These are phyloP conservation scores for Harpagoxenus sublaevis DNA, from an alignment of 2,888 invertebrate species.

Conservation along the genomic window DNA sequence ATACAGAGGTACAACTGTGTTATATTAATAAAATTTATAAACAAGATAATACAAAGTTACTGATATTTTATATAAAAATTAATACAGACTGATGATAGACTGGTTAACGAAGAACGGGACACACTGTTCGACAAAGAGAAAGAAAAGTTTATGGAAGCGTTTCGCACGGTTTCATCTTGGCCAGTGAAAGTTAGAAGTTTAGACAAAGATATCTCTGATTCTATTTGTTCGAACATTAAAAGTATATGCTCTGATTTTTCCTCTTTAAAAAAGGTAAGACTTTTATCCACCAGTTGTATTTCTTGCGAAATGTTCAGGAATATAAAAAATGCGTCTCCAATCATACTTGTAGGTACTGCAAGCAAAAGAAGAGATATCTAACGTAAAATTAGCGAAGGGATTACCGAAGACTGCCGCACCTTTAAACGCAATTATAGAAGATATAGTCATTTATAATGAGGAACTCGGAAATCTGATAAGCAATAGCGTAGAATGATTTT, in stretches of 20 bases:
- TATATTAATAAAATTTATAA: conserved; percentile 10
- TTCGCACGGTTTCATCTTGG: conserved; percentile 65
- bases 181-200: conserved; percentile 16
- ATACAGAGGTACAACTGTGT: neutral
- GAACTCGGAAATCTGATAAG: conserved; percentile 54
- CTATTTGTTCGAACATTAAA: conserved; percentile 69
- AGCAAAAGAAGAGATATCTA: conserved; percentile 68
- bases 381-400: conserved; percentile 59
- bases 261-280: conserved; percentile 73
- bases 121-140: conserved; percentile 45
- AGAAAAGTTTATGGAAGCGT: conserved; percentile 74
- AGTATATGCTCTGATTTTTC: conserved; percentile 69
- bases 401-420: conserved; percentile 61
- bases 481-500: conserved; percentile 6
- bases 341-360: conserved; percentile 67
- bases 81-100: conserved; percentile 26
- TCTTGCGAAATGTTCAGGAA: neutral
- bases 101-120: conserved; percentile 1
- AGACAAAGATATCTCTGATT: conserved; percentile 44
- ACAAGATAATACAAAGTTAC: neutral
- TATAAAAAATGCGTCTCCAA: neutral
- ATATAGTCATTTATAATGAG: conserved; percentile 73
- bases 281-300: conserved; percentile 14
- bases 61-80: conserved; percentile 21
- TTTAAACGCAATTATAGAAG: conserved; percentile 71